Base-by-base conservation (phyloP, 2,888 invertebrate genomes). In the Tetranychus piercei region DNA sequence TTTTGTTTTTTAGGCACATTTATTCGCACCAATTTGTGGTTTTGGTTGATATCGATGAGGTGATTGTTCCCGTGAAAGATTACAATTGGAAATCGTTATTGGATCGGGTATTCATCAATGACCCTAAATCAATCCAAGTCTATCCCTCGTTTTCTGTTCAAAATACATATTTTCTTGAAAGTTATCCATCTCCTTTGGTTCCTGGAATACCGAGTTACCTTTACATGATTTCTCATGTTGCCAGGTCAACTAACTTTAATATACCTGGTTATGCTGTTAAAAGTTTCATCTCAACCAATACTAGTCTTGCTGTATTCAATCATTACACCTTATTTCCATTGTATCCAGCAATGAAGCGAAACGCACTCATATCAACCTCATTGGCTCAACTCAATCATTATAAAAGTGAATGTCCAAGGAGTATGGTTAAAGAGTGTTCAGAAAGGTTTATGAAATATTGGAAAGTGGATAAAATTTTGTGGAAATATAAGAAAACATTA, bases 1-100 rank as follows among this genome's bases (percentile, higher is more conserved):
- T 83, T 95, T 95, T 83, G 95, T 94, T 94, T 84, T 89, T 91
- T 15, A 55, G 55, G 82, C 90, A 94, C 82, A 87, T 94, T 85
- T 91, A 93, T 82, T 86, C 89, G 78, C 94, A 94, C 83, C 88
- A 90, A 78, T 92, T 91, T 84, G 88, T 94, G 74, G 91, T 91
- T n/a, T 85, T 95, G 76, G 85, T 94, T 74, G 95, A 95, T 82
- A 90, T 92, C 78, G 95, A 95, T 83, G 95, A 95, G 83, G 90
- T 94, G 75, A 93, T 95, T 79, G 92, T 95, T 88, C 85, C 86
- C 1, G 23, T 72, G 4, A 23, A 34, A n/a, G 77, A 80, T 70
- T 23, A 74, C 8, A 78, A 78, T 22, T 95, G 94, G 93, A 85
- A 85, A 74, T 87, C 88, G 78, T 85, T 94, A 77, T 88, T 94